Base-by-base conservation (phyloP, 1,140 invertebrate genomes). In the Drosophila albomicans region DNA sequence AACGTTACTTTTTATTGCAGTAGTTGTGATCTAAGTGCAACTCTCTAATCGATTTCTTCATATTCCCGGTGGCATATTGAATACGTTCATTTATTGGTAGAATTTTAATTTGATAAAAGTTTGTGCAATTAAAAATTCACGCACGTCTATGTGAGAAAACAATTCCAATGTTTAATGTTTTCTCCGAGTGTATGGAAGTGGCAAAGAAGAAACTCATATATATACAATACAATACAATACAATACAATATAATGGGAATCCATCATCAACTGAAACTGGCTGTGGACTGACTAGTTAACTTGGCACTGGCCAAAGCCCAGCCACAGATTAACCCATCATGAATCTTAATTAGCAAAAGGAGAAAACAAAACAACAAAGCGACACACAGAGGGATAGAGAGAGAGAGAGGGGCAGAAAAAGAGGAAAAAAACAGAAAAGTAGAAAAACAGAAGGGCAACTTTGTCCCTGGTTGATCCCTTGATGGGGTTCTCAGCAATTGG, bases 281-380 rank as follows among this genome's bases (percentile, higher is more conserved):
- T 58, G 8, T 10, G 4, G 43, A 38, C 61, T 72, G 61, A 56
- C 52, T 38, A 58, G 66, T 69, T 61, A 56, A 62, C 48, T 61
- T 54, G 63, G 51, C 48, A 54, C 62, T 64, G 51, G 8, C 35
- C 63, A 56, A 46, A 61, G 43, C 61, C 46, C 41, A 38, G 49
- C 30, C 58, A 52, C 57, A 74, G 58, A 75, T 75, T 75, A 75
- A 69, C 66, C 67, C 66, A 66, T 70, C 66, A 75, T 75, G 72
- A 75, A 75, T 75, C 72, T 75, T 75, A 75, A 75, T 75, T 70
- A 75, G 72, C 71, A 62, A 75, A 63, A 56, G 25, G 32, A 71
- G 38, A 13, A 57, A 25, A 35, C 25, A 20, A 48, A 20, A 11
- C 15, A 62, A 35, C 52, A 56, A 38, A 15, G 35, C 15, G 3